Percentiles rank a stretch among this genome's conserved stretches.
These are phyloP conservation scores for Morpho deidamia DNA, from an alignment of 2,888 invertebrate genomes.

Conservation along the genomic window DNA sequence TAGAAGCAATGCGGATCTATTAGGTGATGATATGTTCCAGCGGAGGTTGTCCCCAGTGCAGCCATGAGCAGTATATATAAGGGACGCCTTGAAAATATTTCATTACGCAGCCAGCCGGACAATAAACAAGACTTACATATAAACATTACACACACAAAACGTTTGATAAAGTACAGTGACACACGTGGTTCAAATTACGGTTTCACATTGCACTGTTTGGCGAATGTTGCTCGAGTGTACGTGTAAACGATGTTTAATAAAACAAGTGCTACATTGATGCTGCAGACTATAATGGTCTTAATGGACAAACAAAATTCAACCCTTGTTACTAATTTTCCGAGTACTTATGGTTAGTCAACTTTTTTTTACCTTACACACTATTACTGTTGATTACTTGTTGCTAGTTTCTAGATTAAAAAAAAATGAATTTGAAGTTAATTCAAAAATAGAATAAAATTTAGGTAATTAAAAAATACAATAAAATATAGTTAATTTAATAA, in stretches of 20 bases:
- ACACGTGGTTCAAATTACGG: slow-evolving; percentile 28
- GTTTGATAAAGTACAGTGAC: slow-evolving; percentile 29
- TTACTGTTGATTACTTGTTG: too few species aligned
- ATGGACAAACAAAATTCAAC: slow-evolving; percentile 71
- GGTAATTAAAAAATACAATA: too few species aligned
- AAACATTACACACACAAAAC: slow-evolving; percentile 33
- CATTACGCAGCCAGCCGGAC: slow-evolving; percentile 48
- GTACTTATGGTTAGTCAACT: slow-evolving; percentile 51
- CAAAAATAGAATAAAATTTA: too few species aligned
- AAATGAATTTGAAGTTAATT: too few species aligned
- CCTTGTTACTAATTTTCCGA: slow-evolving; percentile 56
- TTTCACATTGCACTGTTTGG: slow-evolving; percentile 22
- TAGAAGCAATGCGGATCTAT: slow-evolving; percentile 49
- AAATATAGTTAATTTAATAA: too few species aligned
- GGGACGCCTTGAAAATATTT: slow-evolving; percentile 35
- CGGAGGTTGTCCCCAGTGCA: slow-evolving; percentile 45
- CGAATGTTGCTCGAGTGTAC: slow-evolving; percentile 22
- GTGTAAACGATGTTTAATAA: slow-evolving; percentile 55
- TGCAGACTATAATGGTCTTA: slow-evolving; percentile 71
- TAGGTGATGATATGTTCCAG: slow-evolving; percentile 39
- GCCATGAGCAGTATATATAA: slow-evolving; percentile 58
- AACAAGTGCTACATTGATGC: slow-evolving; percentile 70
- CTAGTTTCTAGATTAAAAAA: too few species aligned
- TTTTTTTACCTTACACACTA: not conserved
- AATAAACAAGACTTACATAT: slow-evolving; percentile 34